Evolutionary conservation across 2,888 invertebrate genomes (phyloP).

Genomic region (Colletes collaris): DNA sequence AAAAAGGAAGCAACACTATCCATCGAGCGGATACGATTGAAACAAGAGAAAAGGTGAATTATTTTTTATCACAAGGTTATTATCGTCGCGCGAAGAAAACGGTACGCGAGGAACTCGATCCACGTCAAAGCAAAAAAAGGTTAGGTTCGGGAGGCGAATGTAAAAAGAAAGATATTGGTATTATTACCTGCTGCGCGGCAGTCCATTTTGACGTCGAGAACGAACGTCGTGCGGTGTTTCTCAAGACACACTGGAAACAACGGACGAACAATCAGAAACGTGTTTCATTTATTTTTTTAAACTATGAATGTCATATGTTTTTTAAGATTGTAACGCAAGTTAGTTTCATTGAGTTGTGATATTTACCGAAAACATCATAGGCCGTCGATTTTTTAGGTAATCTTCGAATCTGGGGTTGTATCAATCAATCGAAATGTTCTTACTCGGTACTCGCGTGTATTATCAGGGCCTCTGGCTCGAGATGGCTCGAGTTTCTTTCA

Average conservation of each 20-base stretch:
- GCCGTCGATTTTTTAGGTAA: constrained; percentile 38
- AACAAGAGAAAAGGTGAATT: no score
- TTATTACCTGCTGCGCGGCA: constrained; percentile 79
- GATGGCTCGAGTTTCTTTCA: constrained; percentile 27
- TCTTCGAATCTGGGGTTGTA: neutral
- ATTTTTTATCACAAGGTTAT: no score
- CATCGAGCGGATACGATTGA: neutral
- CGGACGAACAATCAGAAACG: constrained; percentile 11
- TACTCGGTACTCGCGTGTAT: constrained; percentile 14
- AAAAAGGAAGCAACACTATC: neutral
- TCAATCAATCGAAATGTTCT: constrained; percentile 4
- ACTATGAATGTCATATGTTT: constrained; percentile 27
- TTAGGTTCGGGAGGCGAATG: constrained; percentile 47
- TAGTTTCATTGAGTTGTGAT: constrained; percentile 16
- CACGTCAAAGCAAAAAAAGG: constrained; percentile 31
- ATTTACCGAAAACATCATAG: constrained; percentile 76
- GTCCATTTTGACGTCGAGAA: constrained; percentile 81
- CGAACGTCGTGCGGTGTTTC: constrained; percentile 76
- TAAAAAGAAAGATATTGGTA: neutral
- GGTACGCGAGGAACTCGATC: neutral
- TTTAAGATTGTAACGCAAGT: constrained; percentile 6
- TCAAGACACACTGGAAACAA: constrained; percentile 75
- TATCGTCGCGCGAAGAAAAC: neutral
- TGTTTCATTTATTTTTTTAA: neutral
- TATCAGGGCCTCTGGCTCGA: constrained; percentile 31